Evolutionary conservation across 2,888 invertebrate genomes (phyloP).

Genomic region (Scaptomyza cyrtandrae): DNA sequence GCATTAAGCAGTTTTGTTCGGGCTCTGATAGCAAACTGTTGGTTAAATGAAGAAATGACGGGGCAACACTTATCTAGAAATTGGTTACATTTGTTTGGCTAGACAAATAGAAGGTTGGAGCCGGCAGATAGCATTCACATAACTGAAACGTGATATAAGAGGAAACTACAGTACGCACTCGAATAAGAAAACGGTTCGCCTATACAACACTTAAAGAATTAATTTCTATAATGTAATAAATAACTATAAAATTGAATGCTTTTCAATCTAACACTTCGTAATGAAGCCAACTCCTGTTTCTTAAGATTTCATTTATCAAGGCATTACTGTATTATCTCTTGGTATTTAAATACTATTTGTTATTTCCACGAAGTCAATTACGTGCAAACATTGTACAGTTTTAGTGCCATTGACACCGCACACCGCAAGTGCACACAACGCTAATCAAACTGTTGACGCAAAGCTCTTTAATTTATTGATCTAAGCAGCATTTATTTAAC

Average conservation of each 20-base stretch:
- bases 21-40: slow-evolving; percentile 36
- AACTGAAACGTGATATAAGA: slow-evolving; percentile 18
- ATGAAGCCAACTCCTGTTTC: too few species aligned
- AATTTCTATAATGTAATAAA: background rate
- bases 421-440: slow-evolving; percentile 5
- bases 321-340: background rate
- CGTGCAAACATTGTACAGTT: slow-evolving; percentile 22
- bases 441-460: slow-evolving; percentile 25
- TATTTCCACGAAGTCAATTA: background rate
- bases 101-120: slow-evolving; percentile 16
- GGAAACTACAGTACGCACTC: background rate
- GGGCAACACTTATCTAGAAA: slow-evolving; percentile 48
- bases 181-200: background rate
- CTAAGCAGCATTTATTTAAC: slow-evolving; percentile 19
- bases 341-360: background rate
- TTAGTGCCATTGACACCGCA: slow-evolving; percentile 8
- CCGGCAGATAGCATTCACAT: slow-evolving; percentile 4
- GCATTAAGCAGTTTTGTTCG: slow-evolving; percentile 15
- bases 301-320: background rate
- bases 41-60: slow-evolving; percentile 30
- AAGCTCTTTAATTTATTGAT: slow-evolving; percentile 19
- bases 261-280: background rate
- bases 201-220: background rate
- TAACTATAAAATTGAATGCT: background rate
- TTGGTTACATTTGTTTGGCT: slow-evolving; percentile 23